Evolutionary conservation across 2,797 vertebrate genomes (phyloP), one percentile per base, ranked within the genome.

Genomic region (Acrossocheilus fasciatus): DNA sequence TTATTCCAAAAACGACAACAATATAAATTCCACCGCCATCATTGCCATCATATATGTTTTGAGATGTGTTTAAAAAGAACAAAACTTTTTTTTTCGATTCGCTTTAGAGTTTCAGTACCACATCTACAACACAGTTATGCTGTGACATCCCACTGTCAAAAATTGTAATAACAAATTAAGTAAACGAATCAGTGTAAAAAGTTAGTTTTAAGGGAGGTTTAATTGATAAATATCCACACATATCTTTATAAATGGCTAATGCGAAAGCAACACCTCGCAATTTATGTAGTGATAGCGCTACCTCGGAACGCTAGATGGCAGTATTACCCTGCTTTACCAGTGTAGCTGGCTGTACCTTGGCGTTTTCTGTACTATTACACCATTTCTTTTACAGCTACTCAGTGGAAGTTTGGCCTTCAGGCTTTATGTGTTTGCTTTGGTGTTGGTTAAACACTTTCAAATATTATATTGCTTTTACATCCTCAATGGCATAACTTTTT

Each of bases 231-330:
- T 66, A 17, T 17, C 30, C 14, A 66, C 30, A 34, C 5, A n/a
- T 59, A 62, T 62, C 59, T 62, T 62, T 26, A 26, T 59, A 26
- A 62, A 26, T 26, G 14, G n/a, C 59, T 11, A 12, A 26, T 26
- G 26, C 7, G 11, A 34, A 34, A 66, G 6, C 15, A 66, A 66
- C 8, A 15, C 0, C 20, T 1, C 11, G 11, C 11, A n/a, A n/a
- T 39, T 39, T 2, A n/a, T 54, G 11, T 57, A 15, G 4, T 23
- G 54, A 57, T 39, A 76, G 11, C 14, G 41, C 52, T 72, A 15
- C 6, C 26, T 20, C 4, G 23, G 66, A 41, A 90, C 93, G 83
- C 90, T 86, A 23, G 93, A 59, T 91, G 94, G 91, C 87, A 87
- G 89, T 12, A 41, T 86, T 83, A 10, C 1, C 30, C 66, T 77